Evolutionary conservation across 2,797 vertebrate species (phyloP).

Genomic region (Crenichthys baileyi): DNA sequence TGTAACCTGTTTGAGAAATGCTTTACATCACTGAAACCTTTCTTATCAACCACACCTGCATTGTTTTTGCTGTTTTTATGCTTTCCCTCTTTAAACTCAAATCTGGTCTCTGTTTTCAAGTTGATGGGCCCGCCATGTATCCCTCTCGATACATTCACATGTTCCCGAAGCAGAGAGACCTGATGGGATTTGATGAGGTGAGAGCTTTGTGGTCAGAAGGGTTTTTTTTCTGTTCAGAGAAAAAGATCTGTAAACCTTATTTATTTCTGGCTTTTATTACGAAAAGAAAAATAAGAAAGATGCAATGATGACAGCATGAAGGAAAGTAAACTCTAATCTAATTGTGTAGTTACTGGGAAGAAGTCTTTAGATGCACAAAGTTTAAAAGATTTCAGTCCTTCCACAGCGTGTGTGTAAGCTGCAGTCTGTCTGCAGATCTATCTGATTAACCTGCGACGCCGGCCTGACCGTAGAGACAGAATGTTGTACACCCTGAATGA

Average conservation of each 20-base stretch:
- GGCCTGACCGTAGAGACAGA: constrained; percentile 85
- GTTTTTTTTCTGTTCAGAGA: neutral
- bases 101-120: constrained; percentile 67
- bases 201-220: constrained; percentile 11
- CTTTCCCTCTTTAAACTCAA: neutral
- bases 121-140: constrained; percentile 89
- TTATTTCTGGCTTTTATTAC: neutral
- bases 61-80: neutral
- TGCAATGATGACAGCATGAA: neutral
- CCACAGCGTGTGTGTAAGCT: neutral
- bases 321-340: neutral
- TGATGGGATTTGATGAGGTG: constrained; percentile 95
- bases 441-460: constrained; percentile 93
- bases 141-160: constrained; percentile 84
- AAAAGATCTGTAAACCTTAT: neutral
- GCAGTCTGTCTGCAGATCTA: constrained; percentile 82
- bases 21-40: neutral
- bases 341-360: neutral
- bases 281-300: neutral
- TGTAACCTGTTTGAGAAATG: neutral
- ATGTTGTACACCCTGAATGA: constrained; percentile 92
- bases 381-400: neutral
- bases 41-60: too few species aligned
- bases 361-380: neutral
- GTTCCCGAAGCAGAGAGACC: constrained; percentile 85